Percentiles rank a stretch among this genome's conserved stretches.
phyloP scores from a whole-genome alignment of 2,113 vertebrate genomes.

The Saguinus imperator region DNA sequence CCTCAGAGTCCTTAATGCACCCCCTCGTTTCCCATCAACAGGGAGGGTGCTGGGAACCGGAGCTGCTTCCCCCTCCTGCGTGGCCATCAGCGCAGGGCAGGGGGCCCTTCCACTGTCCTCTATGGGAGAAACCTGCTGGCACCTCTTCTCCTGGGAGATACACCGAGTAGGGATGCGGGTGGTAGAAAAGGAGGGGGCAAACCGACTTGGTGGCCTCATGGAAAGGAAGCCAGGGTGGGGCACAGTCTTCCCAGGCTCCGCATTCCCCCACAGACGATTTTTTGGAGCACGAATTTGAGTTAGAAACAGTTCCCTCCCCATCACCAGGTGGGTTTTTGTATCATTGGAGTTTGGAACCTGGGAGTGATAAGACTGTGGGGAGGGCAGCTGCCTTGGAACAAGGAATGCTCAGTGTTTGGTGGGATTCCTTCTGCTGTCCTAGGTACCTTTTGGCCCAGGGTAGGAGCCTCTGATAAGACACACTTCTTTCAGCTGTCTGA shows the following conservation, averaged over 20 bases:
- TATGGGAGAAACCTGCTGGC: neutral
- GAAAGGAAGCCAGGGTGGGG: neutral
- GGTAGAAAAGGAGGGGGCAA: neutral
- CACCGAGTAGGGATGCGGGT: neutral
- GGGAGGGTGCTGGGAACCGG: slow-evolving; percentile 27
- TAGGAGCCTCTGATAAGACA: neutral
- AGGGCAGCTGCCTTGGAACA: neutral
- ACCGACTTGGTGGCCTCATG: neutral
- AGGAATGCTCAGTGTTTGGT: neutral
- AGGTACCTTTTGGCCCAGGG: neutral
- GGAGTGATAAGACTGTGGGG: neutral
- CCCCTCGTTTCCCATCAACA: slow-evolving; percentile 3
- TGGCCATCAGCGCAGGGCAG: neutral
- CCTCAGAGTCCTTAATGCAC: slow-evolving; percentile 21
- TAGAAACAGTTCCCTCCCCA: neutral
- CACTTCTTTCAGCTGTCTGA: neutral
- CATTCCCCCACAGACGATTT: neutral
- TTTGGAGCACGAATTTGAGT: neutral
- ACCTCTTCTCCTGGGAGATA: neutral
- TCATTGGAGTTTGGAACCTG: neutral
- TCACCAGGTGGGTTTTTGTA: neutral
- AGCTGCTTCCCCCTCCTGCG: neutral
- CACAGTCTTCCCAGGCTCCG: neutral
- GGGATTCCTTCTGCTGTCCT: neutral
- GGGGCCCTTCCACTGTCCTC: neutral